Base-by-base conservation (phyloP, 2,113 vertebrate species). In the Poeciliopsis retropinna region DNA sequence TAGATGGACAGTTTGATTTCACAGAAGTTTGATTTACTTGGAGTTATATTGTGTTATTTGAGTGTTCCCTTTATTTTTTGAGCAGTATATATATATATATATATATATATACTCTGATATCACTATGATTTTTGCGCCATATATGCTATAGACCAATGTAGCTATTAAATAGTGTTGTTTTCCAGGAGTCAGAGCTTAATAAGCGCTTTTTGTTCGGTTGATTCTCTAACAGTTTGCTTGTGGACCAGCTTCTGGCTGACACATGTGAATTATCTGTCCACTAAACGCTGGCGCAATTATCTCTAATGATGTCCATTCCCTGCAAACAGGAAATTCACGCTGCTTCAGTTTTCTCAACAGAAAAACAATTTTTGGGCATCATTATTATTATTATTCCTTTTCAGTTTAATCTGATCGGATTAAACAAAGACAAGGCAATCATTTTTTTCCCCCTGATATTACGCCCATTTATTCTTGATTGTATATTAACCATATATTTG, bases 261-360 rank as follows among this genome's bases (percentile, higher is more conserved):
- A 25, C 41, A 30, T 39, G 47, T 31, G 60, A 66, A 66, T 67
- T n/a, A 12, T 51, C 37, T 0, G 13, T 34, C 22, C 19, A 5
- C 25, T 51, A 51, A 37, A 4, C 19, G 5, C 31, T 62, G 22
- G 30, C 64, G 41, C 19, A 73, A 22, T 34, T 34, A 64, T 31
- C n/a, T 73, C 64, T 28, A 64, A 73, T 12, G 34, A n/a, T 54
- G 30, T 73, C 14, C 31, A 22, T 31, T 65, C 44, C 13, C 62
- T 39, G 14, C 12, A 27, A 66, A 39, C 25, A 28, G 2, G 13
- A 37, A 14, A 37, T 14, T 64, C 44, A 47, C 44, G 9, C 6
- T 22, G 47, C 47, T 51, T 25, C 51, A 57, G 51, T 22, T 57
- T 57, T 57, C 51, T 57, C 19, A 57, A 25, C 22, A 57, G 22